Conservation (phyloP, 2,113 vertebrate species). For the Carollia perspicillata region DNA sequence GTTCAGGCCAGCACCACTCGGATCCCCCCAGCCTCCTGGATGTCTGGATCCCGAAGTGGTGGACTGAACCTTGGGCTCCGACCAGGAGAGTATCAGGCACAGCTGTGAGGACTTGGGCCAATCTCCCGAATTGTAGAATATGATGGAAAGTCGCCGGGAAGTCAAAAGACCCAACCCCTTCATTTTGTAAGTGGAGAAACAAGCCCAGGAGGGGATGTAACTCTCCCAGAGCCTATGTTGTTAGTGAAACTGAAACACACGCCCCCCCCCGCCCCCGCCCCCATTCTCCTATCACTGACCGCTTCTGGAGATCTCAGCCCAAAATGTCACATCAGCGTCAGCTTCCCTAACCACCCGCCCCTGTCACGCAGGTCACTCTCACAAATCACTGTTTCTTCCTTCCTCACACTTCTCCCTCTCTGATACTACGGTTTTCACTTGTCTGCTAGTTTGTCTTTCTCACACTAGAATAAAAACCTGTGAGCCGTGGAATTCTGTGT, state of each 20-base stretch:
- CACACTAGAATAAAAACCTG: neutral
- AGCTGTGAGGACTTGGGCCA: neutral
- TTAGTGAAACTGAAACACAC: neutral
- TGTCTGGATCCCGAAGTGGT: neutral
- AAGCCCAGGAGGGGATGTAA: neutral
- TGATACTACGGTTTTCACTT: neutral
- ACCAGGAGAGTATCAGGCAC: neutral
- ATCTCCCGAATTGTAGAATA: neutral
- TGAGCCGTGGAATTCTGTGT: neutral
- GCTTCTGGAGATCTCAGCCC: neutral
- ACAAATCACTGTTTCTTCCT: neutral
- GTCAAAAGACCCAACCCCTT: slow-evolving; percentile 2
- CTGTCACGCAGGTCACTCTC: neutral
- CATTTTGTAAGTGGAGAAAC: neutral
- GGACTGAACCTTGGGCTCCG: neutral
- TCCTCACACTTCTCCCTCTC: neutral
- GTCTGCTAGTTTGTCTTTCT: slow-evolving; percentile 13
- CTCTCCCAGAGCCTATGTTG: neutral
- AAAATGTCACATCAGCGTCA: neutral
- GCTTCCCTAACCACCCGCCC: neutral
- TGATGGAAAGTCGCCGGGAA: neutral
- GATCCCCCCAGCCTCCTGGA: neutral
- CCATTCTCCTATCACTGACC: neutral
- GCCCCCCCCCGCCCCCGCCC: no score
- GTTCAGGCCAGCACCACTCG: neutral